Conservation (phyloP, 2,888 invertebrate species). For the Phaedon cochleariae region DNA sequence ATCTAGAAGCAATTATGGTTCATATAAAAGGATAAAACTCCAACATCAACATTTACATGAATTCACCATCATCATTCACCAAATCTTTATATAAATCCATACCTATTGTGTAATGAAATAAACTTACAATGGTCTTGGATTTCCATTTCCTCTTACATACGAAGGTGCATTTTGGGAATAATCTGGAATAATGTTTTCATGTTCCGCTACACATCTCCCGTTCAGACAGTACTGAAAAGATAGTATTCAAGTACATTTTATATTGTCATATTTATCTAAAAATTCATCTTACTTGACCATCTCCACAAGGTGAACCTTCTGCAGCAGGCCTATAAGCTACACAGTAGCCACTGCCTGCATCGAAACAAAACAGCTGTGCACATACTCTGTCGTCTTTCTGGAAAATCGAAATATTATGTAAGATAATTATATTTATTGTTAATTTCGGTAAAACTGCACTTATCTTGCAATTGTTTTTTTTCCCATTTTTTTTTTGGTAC, state of each 20-base stretch:
- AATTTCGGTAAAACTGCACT: too few relatives aligned
- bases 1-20: too few relatives aligned
- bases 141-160: conserved; percentile 71
- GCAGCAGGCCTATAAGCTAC: conserved; percentile 95
- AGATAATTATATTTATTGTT: neutral
- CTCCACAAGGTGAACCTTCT: conserved; percentile 92
- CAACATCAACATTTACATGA: too few relatives aligned
- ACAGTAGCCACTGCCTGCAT: conserved; percentile 93
- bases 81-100: neutral
- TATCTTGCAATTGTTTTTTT: too few relatives aligned
- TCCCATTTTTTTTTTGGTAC: too few relatives aligned
- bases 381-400: conserved; percentile 96
- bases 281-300: conserved; percentile 77
- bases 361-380: conserved; percentile 94
- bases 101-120: neutral
- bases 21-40: too few relatives aligned
- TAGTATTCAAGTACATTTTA: neutral
- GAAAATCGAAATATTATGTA: conserved; percentile 46
- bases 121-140: conserved; percentile 61
- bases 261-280: neutral
- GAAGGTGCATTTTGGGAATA: conserved; percentile 89
- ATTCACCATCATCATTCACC: neutral
- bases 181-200: conserved; percentile 93
- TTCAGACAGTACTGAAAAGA: conserved; percentile 86
- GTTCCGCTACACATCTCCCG: conserved; percentile 89